These are phyloP conservation scores for Pseudeuparius sepicola DNA, from an alignment of 2,888 invertebrate species.

Conservation along the genomic window DNA sequence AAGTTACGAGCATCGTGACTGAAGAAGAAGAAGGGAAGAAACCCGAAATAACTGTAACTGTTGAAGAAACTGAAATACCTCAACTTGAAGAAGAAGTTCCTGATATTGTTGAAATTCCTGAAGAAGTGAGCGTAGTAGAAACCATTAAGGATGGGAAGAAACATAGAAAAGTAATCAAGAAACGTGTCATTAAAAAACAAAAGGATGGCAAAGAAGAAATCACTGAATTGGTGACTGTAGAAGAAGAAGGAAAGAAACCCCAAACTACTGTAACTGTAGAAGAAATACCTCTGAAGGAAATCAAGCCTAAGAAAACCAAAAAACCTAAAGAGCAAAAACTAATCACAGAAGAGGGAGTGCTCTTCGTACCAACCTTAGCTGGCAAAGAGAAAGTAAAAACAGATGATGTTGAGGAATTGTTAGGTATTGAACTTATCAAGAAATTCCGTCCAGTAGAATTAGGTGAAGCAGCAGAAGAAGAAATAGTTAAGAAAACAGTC, in stretches of 20 bases:
- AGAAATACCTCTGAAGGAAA: slow-evolving; percentile 22
- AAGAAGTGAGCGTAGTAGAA: slow-evolving; percentile 26
- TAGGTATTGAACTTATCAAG: too few relatives aligned
- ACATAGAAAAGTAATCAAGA: slow-evolving; percentile 26
- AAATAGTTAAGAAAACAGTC: slow-evolving; percentile 27
- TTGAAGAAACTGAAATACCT: slow-evolving; percentile 33
- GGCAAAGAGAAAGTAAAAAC: neutral
- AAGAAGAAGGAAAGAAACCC: slow-evolving; percentile 42
- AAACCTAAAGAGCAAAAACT: slow-evolving; percentile 29
- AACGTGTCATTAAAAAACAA: slow-evolving; percentile 27
- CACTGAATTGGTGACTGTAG: slow-evolving; percentile 39
- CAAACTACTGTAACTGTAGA: slow-evolving; percentile 30
- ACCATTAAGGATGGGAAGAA: slow-evolving; percentile 19
- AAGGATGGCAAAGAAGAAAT: slow-evolving; percentile 32
- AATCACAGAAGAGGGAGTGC: slow-evolving; percentile 25
- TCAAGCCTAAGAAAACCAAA: slow-evolving; percentile 27
- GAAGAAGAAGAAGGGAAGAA: slow-evolving; percentile 31
- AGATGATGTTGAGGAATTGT: too few relatives aligned
- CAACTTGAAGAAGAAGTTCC: slow-evolving; percentile 16
- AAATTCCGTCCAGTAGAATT: too few relatives aligned
- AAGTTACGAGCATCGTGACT: slow-evolving; percentile 32
- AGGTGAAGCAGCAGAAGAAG: too few relatives aligned
- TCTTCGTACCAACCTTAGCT: slow-evolving; percentile 33
- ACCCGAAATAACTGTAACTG: slow-evolving; percentile 37
- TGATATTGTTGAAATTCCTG: slow-evolving; percentile 26